phyloP scores from a whole-genome alignment of 2,797 vertebrate genomes.

The Neostethus bicornis region DNA sequence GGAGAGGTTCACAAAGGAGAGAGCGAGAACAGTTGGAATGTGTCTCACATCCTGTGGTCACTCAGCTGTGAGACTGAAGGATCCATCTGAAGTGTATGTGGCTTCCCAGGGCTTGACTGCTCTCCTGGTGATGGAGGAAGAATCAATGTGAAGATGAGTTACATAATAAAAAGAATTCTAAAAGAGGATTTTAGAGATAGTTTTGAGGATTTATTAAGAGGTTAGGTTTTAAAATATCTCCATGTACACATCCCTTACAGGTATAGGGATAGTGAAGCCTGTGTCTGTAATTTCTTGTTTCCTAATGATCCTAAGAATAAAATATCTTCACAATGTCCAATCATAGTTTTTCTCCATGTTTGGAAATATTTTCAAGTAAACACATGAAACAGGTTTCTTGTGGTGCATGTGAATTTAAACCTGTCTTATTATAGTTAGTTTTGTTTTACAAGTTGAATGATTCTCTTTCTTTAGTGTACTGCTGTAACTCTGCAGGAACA shows the following conservation, averaged over 20 bases:
- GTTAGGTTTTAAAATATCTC: conserved; percentile 4
- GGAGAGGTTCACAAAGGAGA: conserved; percentile 47
- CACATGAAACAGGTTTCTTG: too few relatives aligned
- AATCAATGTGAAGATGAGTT: conserved; percentile 47
- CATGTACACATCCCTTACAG: too few relatives aligned
- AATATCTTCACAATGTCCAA: too few relatives aligned
- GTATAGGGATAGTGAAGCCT: too few relatives aligned
- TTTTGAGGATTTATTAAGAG: not conserved
- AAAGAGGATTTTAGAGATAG: conserved; percentile 15
- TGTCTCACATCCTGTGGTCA: conserved; percentile 50
- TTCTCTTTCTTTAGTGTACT: not conserved
- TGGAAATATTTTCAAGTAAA: too few relatives aligned
- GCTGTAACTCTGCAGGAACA: not conserved
- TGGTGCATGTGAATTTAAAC: too few relatives aligned
- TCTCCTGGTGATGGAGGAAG: conserved; percentile 43
- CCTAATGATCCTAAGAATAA: too few relatives aligned
- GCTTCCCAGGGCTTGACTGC: conserved; percentile 29
- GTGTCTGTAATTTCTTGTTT: too few relatives aligned
- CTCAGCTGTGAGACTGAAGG: conserved; percentile 49
- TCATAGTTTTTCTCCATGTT: too few relatives aligned
- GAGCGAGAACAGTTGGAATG: conserved; percentile 54
- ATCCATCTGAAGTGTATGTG: conserved; percentile 56
- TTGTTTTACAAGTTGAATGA: not conserved
- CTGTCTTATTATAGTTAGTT: not conserved
- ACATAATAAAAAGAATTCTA: conserved; percentile 14